phyloP scores from a whole-genome alignment of 2,113 vertebrate species.

The Campylomormyrus tamandua region DNA sequence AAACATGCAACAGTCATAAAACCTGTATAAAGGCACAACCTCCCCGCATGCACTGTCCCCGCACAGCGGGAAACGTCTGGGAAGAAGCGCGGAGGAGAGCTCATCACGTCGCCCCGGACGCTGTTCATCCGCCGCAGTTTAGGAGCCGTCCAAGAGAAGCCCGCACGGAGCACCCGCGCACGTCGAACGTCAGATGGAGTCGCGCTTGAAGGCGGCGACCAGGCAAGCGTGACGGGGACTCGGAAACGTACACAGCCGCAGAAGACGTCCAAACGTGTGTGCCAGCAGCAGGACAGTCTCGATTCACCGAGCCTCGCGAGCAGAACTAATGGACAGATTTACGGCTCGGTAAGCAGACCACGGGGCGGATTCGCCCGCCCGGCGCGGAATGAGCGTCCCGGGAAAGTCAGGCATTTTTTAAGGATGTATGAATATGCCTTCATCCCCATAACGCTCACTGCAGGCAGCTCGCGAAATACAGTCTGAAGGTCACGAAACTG shows the following conservation, averaged over 20 bases:
- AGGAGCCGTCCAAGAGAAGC: background rate
- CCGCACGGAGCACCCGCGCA: background rate
- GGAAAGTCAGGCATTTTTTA: background rate
- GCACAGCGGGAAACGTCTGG: slow-evolving; percentile 42
- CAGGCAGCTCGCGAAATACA: background rate
- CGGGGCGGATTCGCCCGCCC: background rate
- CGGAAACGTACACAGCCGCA: background rate
- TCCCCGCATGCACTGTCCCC: slow-evolving; percentile 37
- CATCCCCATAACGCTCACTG: background rate
- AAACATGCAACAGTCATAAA: background rate
- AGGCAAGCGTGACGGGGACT: background rate
- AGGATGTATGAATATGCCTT: background rate
- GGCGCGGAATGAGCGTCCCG: background rate
- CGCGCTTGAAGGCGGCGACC: background rate
- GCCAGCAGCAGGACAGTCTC: background rate
- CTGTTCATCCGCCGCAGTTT: background rate
- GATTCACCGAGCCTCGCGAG: background rate
- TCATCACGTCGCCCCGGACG: background rate
- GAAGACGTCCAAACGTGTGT: background rate
- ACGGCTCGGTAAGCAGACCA: background rate
- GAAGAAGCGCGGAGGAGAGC: background rate
- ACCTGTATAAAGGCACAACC: background rate
- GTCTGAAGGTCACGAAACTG: slow-evolving; percentile 22
- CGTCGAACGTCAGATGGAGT: background rate
- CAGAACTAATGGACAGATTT: slow-evolving; percentile 1